Evolutionary conservation across 2,797 vertebrate species (phyloP).

Genomic region (Ctenopoma multispine): DNA sequence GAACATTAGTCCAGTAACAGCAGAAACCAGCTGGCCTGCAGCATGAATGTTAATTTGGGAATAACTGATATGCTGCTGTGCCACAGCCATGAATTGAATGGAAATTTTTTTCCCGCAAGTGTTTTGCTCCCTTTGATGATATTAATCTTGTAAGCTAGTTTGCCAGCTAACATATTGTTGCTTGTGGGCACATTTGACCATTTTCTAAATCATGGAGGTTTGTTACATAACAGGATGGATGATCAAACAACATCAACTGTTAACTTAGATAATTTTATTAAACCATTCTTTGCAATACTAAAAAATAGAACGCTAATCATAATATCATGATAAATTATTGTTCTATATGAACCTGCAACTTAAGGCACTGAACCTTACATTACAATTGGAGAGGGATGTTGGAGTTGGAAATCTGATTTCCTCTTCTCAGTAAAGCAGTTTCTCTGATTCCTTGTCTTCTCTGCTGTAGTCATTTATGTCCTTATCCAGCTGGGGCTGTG

Average conservation of each 20-base stretch:
- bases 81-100: neutral
- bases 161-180: neutral
- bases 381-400: neutral
- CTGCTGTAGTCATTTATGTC: constrained; percentile 42
- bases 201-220: neutral
- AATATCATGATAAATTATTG: no score
- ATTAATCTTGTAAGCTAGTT: neutral
- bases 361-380: neutral
- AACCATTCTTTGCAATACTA: neutral
- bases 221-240: neutral
- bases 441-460: constrained; percentile 27
- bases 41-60: neutral
- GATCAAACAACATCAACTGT: neutral
- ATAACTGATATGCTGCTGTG: neutral
- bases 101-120: neutral
- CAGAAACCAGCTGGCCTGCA: no score
- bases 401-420: constrained; percentile 23
- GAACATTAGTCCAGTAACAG: no score
- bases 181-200: neutral
- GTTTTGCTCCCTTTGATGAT: neutral
- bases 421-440: constrained; percentile 29
- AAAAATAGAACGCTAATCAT: no score
- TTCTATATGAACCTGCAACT: no score
- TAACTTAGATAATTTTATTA: neutral
- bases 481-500: constrained; percentile 53